A percentile compares a stretch with the other conserved stretches of the same genome.
These are phyloP conservation scores for Globia sparganii DNA, from an alignment of 2,888 invertebrate genomes.

Conservation along the genomic window DNA sequence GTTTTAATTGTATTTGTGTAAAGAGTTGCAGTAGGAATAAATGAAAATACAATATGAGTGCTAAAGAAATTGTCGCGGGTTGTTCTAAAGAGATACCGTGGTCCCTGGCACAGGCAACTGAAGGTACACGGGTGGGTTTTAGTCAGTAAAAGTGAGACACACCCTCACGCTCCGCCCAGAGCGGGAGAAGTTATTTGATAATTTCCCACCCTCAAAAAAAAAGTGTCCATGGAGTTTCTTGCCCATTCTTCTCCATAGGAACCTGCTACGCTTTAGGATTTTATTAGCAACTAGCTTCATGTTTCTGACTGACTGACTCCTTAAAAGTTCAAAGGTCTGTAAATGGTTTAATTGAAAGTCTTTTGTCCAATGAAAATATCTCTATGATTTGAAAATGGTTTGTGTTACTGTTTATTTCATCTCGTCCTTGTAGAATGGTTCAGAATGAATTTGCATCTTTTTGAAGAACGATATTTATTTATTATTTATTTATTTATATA, in stretches of 20 bases:
- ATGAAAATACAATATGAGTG: neutral
- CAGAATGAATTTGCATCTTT: neutral
- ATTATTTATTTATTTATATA: too few relatives aligned
- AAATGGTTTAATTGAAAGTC: neutral
- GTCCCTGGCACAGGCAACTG: too few relatives aligned
- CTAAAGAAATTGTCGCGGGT: too few relatives aligned
- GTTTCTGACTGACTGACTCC: neutral
- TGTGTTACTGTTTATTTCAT: neutral
- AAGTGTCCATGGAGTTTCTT: neutral
- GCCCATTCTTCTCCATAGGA: neutral
- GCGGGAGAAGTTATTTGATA: too few relatives aligned
- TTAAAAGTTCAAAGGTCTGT: neutral
- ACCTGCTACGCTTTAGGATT: neutral
- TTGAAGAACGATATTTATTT: too few relatives aligned
- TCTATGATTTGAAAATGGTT: neutral
- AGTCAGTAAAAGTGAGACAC: too few relatives aligned
- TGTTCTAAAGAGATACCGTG: too few relatives aligned
- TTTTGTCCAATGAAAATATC: neutral
- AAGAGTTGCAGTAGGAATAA: neutral
- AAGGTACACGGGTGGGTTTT: too few relatives aligned
- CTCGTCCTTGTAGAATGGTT: neutral
- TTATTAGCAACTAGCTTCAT: neutral
- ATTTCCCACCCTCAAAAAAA: too few relatives aligned
- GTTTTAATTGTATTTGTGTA: constrained; percentile 4
- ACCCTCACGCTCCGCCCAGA: too few relatives aligned